Conservation (phyloP, 1,140 invertebrate species). For the Neelides sp. region DNA sequence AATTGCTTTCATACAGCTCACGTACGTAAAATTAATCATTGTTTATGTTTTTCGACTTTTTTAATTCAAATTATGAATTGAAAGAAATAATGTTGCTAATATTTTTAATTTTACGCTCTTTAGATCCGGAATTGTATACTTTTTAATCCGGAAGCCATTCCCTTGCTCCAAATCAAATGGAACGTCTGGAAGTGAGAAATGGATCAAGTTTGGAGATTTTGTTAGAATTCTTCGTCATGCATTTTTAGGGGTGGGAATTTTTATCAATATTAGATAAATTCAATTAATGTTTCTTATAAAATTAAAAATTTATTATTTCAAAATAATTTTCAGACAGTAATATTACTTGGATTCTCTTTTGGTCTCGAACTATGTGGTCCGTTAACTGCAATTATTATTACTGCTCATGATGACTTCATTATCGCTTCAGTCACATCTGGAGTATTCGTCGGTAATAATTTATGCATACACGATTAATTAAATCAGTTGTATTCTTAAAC, state of each 20-base stretch:
- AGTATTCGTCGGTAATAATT: conserved; percentile 19
- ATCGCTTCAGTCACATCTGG: conserved; percentile 20
- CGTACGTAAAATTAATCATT: conserved; percentile 9
- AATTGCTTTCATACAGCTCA: conserved; percentile 14
- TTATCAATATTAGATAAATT: too few relatives aligned
- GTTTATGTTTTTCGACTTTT: neutral
- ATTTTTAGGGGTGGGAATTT: conserved; percentile 6
- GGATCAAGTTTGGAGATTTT: conserved; percentile 10
- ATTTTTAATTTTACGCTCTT: neutral
- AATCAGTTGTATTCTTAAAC: neutral
- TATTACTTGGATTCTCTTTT: conserved; percentile 1
- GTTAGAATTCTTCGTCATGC: conserved; percentile 21
- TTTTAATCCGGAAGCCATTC: conserved; percentile 17
- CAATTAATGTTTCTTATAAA: too few relatives aligned
- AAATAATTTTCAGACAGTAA: conserved; percentile 1
- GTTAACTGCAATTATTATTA: conserved; percentile 18
- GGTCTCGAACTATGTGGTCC: conserved; percentile 22
- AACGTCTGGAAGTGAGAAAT: neutral
- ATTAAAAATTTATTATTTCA: too few relatives aligned
- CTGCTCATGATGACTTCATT: conserved; percentile 22
- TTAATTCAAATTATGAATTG: neutral
- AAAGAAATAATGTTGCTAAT: neutral
- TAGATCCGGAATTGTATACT: conserved; percentile 17
- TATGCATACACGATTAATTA: conserved; percentile 2
- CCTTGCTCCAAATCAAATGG: conserved; percentile 4